Base-by-base conservation (phyloP, 2,113 vertebrate species). In the Sapajus apella region DNA sequence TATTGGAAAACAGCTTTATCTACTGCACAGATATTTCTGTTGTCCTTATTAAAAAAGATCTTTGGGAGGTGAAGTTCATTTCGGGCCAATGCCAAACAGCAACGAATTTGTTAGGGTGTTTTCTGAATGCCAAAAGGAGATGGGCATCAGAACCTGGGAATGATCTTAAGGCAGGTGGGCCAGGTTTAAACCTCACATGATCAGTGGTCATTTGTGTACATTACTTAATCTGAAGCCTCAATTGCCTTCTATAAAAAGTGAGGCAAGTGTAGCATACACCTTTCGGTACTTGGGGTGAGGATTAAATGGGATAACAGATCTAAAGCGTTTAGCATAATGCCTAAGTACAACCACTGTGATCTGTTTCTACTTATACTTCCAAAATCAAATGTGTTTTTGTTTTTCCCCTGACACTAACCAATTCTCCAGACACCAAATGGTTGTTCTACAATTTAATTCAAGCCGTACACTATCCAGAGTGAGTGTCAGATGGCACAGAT, bases 1-100 rank as follows among this genome's bases (percentile, higher is more conserved):
- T 56, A 68, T 79, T 91, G 77, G 45, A 83, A 61, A 87, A 75
- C 3, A 82, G 37, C 70, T 94, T 50, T 79, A 12, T 83, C 40
- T 87, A 27, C 11, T 16, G 23, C 68, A 77, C 30, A 85, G 76
- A 13, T 43, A 40, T 77, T 61, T 93, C 43, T 88, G 25, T 82
- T 91, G 75, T 55, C 40, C 81, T 72, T 66, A 61, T 91, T 79
- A 96, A 85, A 40, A 84, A 90, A 47, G 32, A 95, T 18, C 43
- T 96, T 85, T 47, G 23, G 17, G 43, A 95, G 27, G 23, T 47
- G 17, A 94, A 32, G 17, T 4, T 92, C 27, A 58, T 81, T 96
- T 87, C 25, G 76, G 18, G 47, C 30, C 72, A 21, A 27, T n/a
- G 37, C 23, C 90, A 91, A 90, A 18, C 14, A 95, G n/a, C 11